A percentile compares a stretch with the other conserved stretches of the same genome.
Conservation (phyloP, 1,140 invertebrate species). For the Ceratina australensis region DNA sequence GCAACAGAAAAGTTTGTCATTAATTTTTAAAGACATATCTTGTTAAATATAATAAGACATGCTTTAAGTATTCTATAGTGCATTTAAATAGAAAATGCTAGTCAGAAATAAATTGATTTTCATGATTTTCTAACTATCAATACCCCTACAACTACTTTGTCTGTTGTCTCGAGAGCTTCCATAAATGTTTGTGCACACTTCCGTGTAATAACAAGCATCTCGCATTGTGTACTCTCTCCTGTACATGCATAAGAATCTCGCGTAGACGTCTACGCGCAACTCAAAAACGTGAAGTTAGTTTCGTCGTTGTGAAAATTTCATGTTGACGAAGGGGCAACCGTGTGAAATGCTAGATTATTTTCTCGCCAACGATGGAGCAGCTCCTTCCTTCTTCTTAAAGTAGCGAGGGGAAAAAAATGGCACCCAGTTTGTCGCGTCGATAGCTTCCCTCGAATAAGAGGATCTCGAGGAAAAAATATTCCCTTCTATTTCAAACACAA, state of each 20-base stretch:
- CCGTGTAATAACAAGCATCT: no score
- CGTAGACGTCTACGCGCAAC: not conserved
- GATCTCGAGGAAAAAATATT: not conserved
- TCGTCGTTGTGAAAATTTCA: constrained; percentile 10
- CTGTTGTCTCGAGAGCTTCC: no score
- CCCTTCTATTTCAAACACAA: not conserved
- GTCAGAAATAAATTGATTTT: no score
- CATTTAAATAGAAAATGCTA: no score
- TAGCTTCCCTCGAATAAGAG: not conserved
- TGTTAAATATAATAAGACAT: no score
- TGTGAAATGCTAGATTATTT: not conserved
- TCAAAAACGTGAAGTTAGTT: not conserved
- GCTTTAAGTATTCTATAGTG: no score
- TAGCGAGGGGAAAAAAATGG: not conserved
- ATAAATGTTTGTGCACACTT: no score
- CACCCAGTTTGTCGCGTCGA: constrained; percentile 1
- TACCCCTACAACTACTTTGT: no score
- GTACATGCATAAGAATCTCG: not conserved
- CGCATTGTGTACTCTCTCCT: no score
- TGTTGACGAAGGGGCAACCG: not conserved
- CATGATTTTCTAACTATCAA: no score
- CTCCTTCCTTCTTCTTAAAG: not conserved
- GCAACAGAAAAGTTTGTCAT: no score
- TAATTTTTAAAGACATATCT: no score
- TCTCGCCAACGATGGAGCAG: not conserved